These are phyloP conservation scores for Erythrolamprus reginae DNA, from an alignment of 2,113 vertebrate species.

Conservation along the genomic window DNA sequence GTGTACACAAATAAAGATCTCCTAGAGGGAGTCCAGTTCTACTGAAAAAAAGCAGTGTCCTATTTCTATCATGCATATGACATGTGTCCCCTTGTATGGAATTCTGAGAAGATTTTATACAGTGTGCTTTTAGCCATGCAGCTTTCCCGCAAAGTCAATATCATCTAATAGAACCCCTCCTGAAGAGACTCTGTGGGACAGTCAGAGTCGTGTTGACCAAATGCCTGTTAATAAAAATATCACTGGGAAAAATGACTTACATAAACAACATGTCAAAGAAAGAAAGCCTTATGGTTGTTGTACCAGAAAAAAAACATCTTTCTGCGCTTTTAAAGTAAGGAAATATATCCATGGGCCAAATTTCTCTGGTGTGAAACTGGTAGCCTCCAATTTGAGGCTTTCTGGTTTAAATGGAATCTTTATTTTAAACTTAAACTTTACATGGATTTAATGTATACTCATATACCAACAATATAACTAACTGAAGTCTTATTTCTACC, in stretches of 20 bases:
- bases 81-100: not conserved
- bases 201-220: slow-evolving; percentile 28
- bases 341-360: slow-evolving; percentile 22
- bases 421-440: slow-evolving; percentile 21
- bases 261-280: slow-evolving; percentile 34
- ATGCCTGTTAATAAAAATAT: slow-evolving; percentile 40
- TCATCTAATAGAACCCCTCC: not conserved
- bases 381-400: not conserved
- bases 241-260: slow-evolving; percentile 43
- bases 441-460: slow-evolving; percentile 24
- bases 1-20: not conserved
- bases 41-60: not conserved
- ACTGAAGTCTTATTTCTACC: not conserved
- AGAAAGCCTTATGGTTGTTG: slow-evolving; percentile 33
- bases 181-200: slow-evolving; percentile 13
- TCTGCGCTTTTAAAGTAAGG: slow-evolving; percentile 29
- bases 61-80: not conserved
- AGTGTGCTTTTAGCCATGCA: not conserved
- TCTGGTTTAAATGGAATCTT: slow-evolving; percentile 20
- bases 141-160: slow-evolving; percentile 18
- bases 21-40: not conserved
- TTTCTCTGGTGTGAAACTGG: slow-evolving; percentile 23
- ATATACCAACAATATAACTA: not conserved
- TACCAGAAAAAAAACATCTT: not conserved
- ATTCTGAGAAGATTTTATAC: not conserved